Evolutionary conservation across 2,797 vertebrate species (phyloP).

Genomic region (Leuciscus waleckii): DNA sequence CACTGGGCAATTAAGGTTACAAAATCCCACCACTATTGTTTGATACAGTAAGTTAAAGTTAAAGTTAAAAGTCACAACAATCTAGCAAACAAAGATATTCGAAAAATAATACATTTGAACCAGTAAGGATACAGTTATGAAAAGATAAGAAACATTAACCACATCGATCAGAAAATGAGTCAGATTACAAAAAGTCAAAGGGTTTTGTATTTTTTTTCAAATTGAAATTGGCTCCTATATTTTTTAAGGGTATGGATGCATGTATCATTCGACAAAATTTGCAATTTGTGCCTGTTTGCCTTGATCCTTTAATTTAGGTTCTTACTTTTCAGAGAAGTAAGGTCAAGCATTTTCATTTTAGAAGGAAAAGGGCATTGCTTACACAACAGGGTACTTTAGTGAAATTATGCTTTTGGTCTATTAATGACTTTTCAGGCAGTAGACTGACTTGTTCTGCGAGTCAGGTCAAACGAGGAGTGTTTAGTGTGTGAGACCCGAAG

Average conservation of each 20-base stretch:
- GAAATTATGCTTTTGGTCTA: neutral
- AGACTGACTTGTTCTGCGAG: conserved; percentile 22
- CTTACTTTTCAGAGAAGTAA: neutral
- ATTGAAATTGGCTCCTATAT: neutral
- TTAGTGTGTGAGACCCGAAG: conserved; percentile 22
- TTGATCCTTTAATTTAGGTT: neutral
- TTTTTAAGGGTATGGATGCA: neutral
- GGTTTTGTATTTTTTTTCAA: neutral
- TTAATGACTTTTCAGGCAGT: conserved; percentile 12
- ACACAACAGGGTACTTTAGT: neutral
- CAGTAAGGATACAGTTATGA: neutral
- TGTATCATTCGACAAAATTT: neutral
- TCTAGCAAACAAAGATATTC: neutral
- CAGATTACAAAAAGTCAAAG: neutral
- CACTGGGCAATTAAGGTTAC: neutral
- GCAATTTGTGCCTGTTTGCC: no score
- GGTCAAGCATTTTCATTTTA: neutral
- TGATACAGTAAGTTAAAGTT: neutral
- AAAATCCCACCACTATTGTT: neutral
- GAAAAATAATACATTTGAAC: neutral
- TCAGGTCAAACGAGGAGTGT: conserved; percentile 22
- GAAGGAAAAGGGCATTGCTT: neutral
- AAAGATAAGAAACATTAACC: neutral
- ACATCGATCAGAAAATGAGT: neutral
- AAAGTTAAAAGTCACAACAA: neutral